Conservation (phyloP, 2,888 invertebrate species). For the Sceliomorpha sp. region DNA sequence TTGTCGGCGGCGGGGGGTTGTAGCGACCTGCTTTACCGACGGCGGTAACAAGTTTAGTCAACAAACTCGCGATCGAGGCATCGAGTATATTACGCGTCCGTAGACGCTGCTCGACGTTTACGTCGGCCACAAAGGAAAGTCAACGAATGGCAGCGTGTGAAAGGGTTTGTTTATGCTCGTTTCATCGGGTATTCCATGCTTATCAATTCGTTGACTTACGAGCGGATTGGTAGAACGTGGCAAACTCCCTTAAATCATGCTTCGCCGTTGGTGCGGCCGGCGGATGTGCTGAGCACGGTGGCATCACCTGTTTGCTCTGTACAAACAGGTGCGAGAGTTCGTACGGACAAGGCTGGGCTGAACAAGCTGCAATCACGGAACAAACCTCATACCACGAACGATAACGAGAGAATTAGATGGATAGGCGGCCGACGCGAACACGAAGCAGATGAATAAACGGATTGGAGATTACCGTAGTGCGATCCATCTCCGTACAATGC, state of each 20-base stretch:
- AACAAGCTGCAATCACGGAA: constrained; percentile 61
- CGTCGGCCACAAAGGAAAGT: no score
- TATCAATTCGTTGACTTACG: constrained; percentile 41
- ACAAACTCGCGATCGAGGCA: no score
- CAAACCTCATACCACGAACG: constrained; percentile 45
- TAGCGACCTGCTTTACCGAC: no score
- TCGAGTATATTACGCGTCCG: no score
- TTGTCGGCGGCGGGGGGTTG: no score
- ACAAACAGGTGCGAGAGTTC: constrained; percentile 63
- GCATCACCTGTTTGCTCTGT: constrained; percentile 61
- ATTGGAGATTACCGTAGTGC: constrained; percentile 37
- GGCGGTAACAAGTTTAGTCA: no score
- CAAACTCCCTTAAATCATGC: constrained; percentile 38
- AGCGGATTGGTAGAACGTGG: constrained; percentile 20
- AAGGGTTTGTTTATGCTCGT: constrained; percentile 33
- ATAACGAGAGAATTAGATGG: constrained; percentile 58
- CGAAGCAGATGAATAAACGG: constrained; percentile 53
- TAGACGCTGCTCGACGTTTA: no score
- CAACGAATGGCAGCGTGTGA: no score
- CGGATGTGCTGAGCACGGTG: constrained; percentile 35
- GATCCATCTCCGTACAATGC: constrained; percentile 38
- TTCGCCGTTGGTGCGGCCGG: constrained; percentile 34
- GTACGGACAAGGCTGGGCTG: constrained; percentile 35
- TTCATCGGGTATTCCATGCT: constrained; percentile 26
- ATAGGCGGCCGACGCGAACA: constrained; percentile 45